phyloP scores from a whole-genome alignment of 2,113 vertebrate genomes.

The Brachypteracias leptosomus region DNA sequence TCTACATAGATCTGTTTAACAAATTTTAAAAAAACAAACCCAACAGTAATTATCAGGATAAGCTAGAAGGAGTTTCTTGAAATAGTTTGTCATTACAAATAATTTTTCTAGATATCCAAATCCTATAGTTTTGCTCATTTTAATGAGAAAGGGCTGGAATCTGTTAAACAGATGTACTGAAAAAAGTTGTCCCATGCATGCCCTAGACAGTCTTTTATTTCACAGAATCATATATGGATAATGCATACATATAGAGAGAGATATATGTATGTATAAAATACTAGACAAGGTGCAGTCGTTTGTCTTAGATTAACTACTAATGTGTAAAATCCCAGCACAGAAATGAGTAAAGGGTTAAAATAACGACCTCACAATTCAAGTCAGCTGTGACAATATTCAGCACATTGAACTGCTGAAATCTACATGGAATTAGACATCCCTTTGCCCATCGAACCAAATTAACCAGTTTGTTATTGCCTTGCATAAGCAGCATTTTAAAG shows the following conservation, averaged over 20 bases:
- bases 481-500: not conserved
- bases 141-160: not conserved
- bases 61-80: not conserved
- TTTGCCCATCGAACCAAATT: conserved; percentile 41
- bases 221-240: not conserved
- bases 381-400: conserved; percentile 58
- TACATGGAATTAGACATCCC: conserved; percentile 33
- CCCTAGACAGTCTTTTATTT: not conserved
- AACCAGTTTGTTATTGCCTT: conserved; percentile 29
- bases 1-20: not conserved
- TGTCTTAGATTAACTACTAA: not conserved
- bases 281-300: not conserved
- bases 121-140: not conserved
- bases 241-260: not conserved
- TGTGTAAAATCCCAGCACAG: not conserved
- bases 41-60: not conserved
- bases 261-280: not conserved
- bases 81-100: not conserved
- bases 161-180: not conserved
- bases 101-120: not conserved
- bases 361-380: conserved; percentile 56
- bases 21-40: not conserved
- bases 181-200: not conserved
- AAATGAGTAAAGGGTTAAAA: conserved; percentile 53
- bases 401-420: conserved; percentile 44